These are phyloP conservation scores for Melieria picta DNA, from an alignment of 2,888 invertebrate species.

Conservation along the genomic window DNA sequence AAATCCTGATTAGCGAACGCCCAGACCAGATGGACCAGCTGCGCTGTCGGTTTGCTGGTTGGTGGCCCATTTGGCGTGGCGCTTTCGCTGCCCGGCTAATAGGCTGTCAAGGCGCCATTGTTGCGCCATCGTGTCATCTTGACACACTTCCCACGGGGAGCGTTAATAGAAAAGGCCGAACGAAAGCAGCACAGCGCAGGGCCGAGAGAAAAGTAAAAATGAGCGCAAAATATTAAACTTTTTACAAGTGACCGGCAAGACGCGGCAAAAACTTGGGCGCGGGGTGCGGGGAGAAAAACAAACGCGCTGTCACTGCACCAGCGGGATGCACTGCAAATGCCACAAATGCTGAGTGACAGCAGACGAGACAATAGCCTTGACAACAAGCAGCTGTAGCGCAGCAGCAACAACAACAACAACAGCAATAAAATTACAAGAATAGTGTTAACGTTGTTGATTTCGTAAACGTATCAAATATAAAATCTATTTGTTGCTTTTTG, in stretches of 20 bases:
- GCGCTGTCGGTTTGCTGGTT: neutral
- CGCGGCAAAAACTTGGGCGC: too few species aligned
- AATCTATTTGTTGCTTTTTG: too few species aligned
- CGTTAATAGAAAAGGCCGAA: constrained; percentile 18
- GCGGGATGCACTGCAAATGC: too few species aligned
- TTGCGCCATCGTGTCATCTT: constrained; percentile 20
- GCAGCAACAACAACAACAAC: constrained; percentile 36
- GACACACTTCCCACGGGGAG: constrained; percentile 30
- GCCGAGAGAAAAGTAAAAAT: constrained; percentile 34
- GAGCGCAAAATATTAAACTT: neutral
- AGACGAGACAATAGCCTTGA: neutral
- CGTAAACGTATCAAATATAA: too few species aligned
- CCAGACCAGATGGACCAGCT: too few species aligned
- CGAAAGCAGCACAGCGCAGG: constrained; percentile 5
- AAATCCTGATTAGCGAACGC: too few species aligned
- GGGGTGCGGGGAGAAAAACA: too few species aligned
- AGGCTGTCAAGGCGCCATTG: neutral
- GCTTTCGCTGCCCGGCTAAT: neutral
- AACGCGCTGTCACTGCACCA: too few species aligned
- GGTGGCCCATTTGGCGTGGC: constrained; percentile 1
- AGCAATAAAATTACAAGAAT: constrained; percentile 29
- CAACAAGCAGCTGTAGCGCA: constrained; percentile 42
- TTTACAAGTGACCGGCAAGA: too few species aligned
- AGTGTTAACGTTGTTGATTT: neutral
- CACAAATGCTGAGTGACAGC: too few species aligned